These are phyloP conservation scores for Percopsis omiscomaycus DNA, from an alignment of 2,797 vertebrate species.

Conservation along the genomic window DNA sequence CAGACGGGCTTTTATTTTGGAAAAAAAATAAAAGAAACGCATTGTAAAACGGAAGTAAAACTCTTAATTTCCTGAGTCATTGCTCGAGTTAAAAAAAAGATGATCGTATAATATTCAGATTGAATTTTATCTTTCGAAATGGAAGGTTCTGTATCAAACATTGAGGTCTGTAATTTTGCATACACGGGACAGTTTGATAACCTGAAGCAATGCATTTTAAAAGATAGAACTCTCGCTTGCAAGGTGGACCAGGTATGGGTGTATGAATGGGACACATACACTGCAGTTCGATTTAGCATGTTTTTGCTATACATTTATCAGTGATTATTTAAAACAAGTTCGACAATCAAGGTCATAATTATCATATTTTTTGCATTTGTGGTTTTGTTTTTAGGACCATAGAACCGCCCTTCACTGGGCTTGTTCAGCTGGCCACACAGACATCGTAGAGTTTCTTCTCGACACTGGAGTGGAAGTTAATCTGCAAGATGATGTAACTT, in stretches of 20 bases:
- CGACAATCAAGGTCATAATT: neutral
- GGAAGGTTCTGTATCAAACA: slow-evolving; percentile 84
- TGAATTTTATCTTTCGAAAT: slow-evolving; percentile 51
- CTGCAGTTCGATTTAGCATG: neutral
- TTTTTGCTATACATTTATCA: neutral
- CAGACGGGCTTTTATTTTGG: slow-evolving; percentile 52
- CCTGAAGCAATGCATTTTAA: slow-evolving; percentile 78
- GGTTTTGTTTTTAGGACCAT: slow-evolving; percentile 72
- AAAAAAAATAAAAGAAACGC: neutral
- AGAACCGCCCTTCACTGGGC: slow-evolving; percentile 94
- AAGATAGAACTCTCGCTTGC: slow-evolving; percentile 82
- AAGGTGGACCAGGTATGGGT: slow-evolving; percentile 87
- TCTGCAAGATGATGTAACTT: slow-evolving; percentile 89
- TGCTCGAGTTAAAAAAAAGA: slow-evolving; percentile 29
- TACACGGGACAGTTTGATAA: slow-evolving; percentile 85
- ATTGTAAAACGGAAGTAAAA: slow-evolving; percentile 41
- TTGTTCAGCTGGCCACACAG: slow-evolving; percentile 89
- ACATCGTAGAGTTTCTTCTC: slow-evolving; percentile 87
- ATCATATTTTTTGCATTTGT: neutral
- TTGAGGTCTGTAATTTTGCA: slow-evolving; percentile 89
- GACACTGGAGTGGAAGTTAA: slow-evolving; percentile 86
- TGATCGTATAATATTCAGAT: neutral
- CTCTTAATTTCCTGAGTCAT: slow-evolving; percentile 64
- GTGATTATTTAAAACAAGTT: neutral
- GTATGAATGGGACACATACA: slow-evolving; percentile 7